phyloP scores from a whole-genome alignment of 2,113 vertebrate genomes.

The Centropus bengalensis region DNA sequence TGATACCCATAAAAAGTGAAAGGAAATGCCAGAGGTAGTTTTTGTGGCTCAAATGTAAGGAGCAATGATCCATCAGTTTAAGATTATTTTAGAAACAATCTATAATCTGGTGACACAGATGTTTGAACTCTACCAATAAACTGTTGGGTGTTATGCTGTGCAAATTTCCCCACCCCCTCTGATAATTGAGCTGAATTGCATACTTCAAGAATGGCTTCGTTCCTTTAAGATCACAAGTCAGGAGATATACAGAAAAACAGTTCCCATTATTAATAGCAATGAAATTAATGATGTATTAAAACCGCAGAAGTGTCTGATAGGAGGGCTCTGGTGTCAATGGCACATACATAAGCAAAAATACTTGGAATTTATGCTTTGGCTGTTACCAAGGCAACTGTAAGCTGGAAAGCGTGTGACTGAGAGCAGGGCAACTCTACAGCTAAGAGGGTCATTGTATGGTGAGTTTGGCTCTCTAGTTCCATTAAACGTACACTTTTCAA shows the following conservation, averaged over 20 bases:
- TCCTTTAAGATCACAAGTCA: slow-evolving; percentile 26
- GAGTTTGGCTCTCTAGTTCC: slow-evolving; percentile 25
- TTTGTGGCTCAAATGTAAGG: slow-evolving; percentile 59
- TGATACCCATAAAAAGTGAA: slow-evolving; percentile 52
- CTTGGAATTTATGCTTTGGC: slow-evolving; percentile 65
- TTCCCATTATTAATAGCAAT: slow-evolving; percentile 46
- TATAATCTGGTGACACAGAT: slow-evolving; percentile 57
- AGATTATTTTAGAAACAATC: slow-evolving; percentile 71
- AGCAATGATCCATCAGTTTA: slow-evolving; percentile 71
- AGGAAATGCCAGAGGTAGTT: slow-evolving; percentile 67
- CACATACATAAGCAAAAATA: slow-evolving; percentile 65
- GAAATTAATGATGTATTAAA: slow-evolving; percentile 71
- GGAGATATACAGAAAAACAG: slow-evolving; percentile 8
- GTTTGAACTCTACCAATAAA: slow-evolving; percentile 50
- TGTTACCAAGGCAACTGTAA: slow-evolving; percentile 69
- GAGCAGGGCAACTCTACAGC: slow-evolving; percentile 60
- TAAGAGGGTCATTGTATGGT: slow-evolving; percentile 51
- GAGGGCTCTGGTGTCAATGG: slow-evolving; percentile 45
- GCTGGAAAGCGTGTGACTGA: slow-evolving; percentile 45
- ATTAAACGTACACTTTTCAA: slow-evolving; percentile 56
- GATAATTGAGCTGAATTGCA: slow-evolving; percentile 47
- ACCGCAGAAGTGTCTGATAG: slow-evolving; percentile 52
- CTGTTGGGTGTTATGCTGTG: not conserved
- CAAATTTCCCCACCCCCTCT: not conserved
- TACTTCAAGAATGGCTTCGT: slow-evolving; percentile 28